Evolutionary conservation across 92 coral and sea anemone genomes (phyloP), one percentile per base, ranked within the genome.

Genomic region (Paramuricea clavata): DNA sequence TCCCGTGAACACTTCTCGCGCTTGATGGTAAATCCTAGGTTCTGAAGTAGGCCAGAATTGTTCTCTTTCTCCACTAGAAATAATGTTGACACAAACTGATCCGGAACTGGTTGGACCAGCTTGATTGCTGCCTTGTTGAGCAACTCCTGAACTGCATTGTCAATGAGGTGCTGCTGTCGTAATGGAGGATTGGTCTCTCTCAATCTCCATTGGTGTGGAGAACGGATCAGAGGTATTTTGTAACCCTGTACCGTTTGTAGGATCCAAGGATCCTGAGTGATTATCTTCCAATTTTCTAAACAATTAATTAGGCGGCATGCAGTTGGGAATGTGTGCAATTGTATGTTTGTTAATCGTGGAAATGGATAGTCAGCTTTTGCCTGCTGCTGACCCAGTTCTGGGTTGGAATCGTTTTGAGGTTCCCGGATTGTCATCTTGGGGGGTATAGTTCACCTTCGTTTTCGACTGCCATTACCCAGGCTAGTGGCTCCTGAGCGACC

Each of bases 1-100:
- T 12, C 90, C 90, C 69, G 87, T 33, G 90, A 90, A 73, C 88
- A 90, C 59, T 85, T 85, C 90, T 85, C 90, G 8, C 6, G 67
- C 56, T 86, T 85, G 74, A 90, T 81, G 10, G 81, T 60, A 78
- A 80, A 79, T 12, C 85, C 90, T 57, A 91, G 78, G 21, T 50
- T 50, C 59, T 50, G 59, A 12, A 50, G 59, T 12, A 50, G 59
- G 28, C 72, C 72, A 1, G 3, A 1, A 0, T 39, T 12, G 17
- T 12, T 65, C 17, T 65, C 72, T 12, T 65, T 65, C 17, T 65
- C 39, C 2, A 65, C 72, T 62, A 65, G 72, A 12, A 28, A 65
- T 1, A 26, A 39, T 2, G 72, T 27, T 0, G 68, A 60, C 0
- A 60, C 28, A 19, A 60, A 60, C 28, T 60, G 68, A 5, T 26